These are phyloP conservation scores for Aurelia sp. DNA, from an alignment of 30 jellyfish, hydroid and myxozoan species.

Conservation along the genomic window DNA sequence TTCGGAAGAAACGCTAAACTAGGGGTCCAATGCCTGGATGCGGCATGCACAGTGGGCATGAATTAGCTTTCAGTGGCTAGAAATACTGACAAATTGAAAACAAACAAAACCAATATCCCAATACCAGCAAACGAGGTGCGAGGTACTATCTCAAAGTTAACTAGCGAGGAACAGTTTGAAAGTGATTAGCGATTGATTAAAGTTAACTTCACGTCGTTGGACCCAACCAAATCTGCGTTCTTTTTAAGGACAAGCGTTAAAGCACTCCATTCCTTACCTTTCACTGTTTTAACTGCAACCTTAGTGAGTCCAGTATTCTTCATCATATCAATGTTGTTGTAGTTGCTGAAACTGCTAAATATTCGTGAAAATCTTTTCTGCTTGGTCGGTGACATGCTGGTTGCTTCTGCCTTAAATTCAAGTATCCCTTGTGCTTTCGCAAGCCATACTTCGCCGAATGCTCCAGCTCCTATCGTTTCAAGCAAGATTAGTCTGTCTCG, in stretches of 20 bases:
- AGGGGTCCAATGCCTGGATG: too few species aligned
- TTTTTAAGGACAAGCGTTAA: neutral
- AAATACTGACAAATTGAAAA: too few species aligned
- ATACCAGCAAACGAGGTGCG: too few species aligned
- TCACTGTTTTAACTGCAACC: constrained; percentile 94
- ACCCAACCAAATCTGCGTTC: neutral
- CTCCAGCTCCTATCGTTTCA: constrained; percentile 92
- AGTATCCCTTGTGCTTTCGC: constrained; percentile 95
- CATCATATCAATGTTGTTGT: constrained; percentile 26
- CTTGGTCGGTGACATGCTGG: constrained; percentile 50
- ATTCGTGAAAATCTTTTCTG: constrained; percentile 35
- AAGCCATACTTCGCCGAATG: constrained; percentile 97
- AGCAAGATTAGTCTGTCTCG: constrained; percentile 72
- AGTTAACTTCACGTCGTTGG: too few species aligned
- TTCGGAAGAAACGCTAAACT: too few species aligned
- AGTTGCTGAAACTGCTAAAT: constrained; percentile 29
- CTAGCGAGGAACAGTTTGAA: neutral
- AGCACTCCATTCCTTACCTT: constrained; percentile 53
- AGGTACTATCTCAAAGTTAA: neutral
- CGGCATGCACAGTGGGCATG: too few species aligned
- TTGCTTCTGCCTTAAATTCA: constrained; percentile 49
- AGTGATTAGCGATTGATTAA: too few species aligned
- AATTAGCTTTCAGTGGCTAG: too few species aligned
- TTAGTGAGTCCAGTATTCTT: constrained; percentile 41
- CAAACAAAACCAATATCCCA: too few species aligned